Percentiles rank a stretch among this genome's conserved stretches.
phyloP scores from a whole-genome alignment of 2,113 vertebrate species.

The Felis catus region DNA sequence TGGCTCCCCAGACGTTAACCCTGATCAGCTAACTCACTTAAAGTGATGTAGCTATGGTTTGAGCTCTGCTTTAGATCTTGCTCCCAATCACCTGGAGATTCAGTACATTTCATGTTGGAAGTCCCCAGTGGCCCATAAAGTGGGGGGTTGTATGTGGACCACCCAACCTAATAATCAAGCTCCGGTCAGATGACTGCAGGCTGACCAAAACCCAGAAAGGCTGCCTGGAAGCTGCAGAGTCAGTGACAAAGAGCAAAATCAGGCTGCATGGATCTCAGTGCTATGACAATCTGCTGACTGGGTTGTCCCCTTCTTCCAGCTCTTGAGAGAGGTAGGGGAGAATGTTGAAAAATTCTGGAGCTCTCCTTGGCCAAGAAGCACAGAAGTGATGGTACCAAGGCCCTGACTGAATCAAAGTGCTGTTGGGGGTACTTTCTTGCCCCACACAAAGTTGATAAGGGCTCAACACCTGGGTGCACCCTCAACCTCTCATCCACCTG shows the following conservation, averaged over 20 bases:
- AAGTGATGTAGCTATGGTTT: slow-evolving; percentile 8
- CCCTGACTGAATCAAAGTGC: not conserved
- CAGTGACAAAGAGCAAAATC: not conserved
- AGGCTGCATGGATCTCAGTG: not conserved
- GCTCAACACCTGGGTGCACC: not conserved
- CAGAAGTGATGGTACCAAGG: not conserved
- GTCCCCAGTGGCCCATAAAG: not conserved
- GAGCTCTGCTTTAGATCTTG: not conserved
- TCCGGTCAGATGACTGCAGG: not conserved
- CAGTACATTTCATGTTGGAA: not conserved
- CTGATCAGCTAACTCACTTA: slow-evolving; percentile 14
- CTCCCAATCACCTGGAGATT: not conserved
- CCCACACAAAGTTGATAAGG: not conserved
- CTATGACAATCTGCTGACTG: not conserved
- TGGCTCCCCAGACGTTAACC: not conserved
- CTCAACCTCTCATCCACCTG: not conserved
- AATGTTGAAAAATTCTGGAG: not conserved
- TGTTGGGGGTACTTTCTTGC: not conserved
- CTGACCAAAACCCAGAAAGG: slow-evolving; percentile 17
- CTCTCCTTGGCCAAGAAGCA: not conserved
- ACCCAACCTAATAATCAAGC: not conserved
- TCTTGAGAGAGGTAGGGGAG: not conserved
- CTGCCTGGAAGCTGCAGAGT: not conserved
- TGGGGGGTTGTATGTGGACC: not conserved
- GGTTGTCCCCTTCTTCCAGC: not conserved